These are phyloP conservation scores for Drosophila affinis DNA, from an alignment of 2,888 invertebrate species.

Conservation along the genomic window DNA sequence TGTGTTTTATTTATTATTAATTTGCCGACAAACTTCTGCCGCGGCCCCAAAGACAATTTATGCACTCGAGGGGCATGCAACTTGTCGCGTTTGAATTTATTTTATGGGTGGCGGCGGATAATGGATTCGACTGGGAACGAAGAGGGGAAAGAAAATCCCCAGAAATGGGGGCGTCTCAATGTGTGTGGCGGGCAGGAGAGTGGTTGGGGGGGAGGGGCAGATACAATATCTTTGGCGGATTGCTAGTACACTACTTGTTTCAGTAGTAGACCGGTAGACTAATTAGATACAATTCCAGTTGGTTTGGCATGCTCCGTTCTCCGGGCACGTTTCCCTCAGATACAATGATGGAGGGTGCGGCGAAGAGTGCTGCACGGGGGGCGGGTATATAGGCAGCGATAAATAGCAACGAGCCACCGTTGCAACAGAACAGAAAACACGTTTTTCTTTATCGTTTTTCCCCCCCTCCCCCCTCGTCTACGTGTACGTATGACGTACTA, in stretches of 20 bases:
- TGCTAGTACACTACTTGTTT: slow-evolving; percentile 6
- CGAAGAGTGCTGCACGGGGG: not conserved
- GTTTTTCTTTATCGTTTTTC: slow-evolving; percentile 66
- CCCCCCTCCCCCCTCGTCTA: not conserved
- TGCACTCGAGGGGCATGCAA: slow-evolving; percentile 46
- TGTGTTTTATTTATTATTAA: slow-evolving; percentile 26
- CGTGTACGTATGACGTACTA: slow-evolving; percentile 50
- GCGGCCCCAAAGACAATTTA: slow-evolving; percentile 59
- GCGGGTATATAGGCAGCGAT: slow-evolving; percentile 39
- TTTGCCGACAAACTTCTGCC: slow-evolving; percentile 46
- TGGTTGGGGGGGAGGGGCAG: not conserved
- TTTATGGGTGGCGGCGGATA: slow-evolving; percentile 53
- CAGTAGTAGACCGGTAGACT: slow-evolving; percentile 62
- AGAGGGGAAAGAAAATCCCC: not conserved
- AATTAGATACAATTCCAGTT: slow-evolving; percentile 79
- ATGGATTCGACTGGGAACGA: slow-evolving; percentile 23
- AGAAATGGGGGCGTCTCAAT: slow-evolving; percentile 45
- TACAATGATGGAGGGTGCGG: slow-evolving; percentile 9
- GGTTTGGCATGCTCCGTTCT: slow-evolving; percentile 60
- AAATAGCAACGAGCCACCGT: slow-evolving; percentile 63
- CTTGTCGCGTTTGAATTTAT: slow-evolving; percentile 64
- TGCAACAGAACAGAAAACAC: slow-evolving; percentile 74
- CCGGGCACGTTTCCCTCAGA: slow-evolving; percentile 68
- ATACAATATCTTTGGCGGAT: slow-evolving; percentile 11
- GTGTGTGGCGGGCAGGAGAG: slow-evolving; percentile 5